phyloP scores from a whole-genome alignment of 2,797 vertebrate species.

The Pterois miles region DNA sequence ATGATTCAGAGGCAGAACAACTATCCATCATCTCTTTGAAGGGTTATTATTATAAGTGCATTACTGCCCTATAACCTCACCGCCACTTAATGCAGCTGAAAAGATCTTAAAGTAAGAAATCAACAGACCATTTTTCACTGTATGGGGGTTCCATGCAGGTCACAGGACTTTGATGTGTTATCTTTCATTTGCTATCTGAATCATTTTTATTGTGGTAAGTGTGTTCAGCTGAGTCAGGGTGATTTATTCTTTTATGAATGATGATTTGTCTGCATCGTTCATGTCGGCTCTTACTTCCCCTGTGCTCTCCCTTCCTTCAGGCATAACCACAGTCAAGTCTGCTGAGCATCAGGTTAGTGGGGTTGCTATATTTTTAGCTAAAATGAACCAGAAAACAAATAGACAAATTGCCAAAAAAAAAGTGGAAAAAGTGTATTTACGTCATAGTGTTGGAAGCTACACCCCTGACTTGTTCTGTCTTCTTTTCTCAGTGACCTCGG shows the following conservation, averaged over 20 bases:
- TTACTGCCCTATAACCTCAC: conserved; percentile 10
- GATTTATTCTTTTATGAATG: neutral
- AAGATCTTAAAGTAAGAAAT: neutral
- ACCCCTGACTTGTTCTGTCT: neutral
- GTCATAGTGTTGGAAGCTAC: neutral
- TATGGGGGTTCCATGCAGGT: neutral
- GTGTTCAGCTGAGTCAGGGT: conserved; percentile 11
- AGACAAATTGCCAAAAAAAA: too few species aligned
- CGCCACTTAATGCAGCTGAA: neutral
- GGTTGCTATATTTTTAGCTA: neutral
- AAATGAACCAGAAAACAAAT: neutral
- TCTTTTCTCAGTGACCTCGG: conserved; percentile 6
- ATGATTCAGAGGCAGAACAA: conserved; percentile 74
- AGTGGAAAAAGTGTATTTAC: neutral
- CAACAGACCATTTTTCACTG: neutral
- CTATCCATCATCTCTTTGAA: conserved; percentile 57
- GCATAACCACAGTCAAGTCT: neutral
- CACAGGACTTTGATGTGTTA: neutral
- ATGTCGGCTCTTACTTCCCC: neutral
- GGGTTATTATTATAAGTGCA: conserved; percentile 57
- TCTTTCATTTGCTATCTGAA: neutral
- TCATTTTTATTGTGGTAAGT: neutral
- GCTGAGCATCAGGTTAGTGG: conserved; percentile 2
- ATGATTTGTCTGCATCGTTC: conserved; percentile 26
- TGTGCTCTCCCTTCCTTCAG: neutral